Evolutionary conservation across 2,113 vertebrate genomes (phyloP).

Genomic region (Mesitornis unicolor): DNA sequence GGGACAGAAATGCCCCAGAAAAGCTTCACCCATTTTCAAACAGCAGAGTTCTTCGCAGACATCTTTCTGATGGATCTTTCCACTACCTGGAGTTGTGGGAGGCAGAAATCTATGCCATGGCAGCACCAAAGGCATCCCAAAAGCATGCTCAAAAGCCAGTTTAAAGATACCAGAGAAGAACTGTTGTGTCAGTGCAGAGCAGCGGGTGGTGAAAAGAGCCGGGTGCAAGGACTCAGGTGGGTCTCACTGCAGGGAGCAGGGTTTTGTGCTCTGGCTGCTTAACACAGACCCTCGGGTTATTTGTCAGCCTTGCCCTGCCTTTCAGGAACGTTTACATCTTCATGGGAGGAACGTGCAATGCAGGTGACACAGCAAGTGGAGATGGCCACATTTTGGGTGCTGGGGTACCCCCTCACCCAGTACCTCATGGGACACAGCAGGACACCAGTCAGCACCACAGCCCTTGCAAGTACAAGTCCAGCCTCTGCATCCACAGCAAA

Average conservation of each 20-base stretch:
- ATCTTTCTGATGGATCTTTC: neutral
- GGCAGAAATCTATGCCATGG: neutral
- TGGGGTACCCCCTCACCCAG: neutral
- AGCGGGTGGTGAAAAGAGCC: no score
- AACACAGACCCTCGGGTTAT: no score
- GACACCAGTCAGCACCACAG: neutral
- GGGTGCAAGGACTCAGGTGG: fast-evolving
- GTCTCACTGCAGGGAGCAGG: neutral
- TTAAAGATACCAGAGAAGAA: neutral
- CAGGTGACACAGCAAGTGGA: neutral
- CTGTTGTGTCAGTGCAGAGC: neutral
- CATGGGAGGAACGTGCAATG: neutral
- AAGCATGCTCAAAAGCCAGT: neutral
- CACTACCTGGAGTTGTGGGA: neutral
- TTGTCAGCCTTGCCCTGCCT: neutral
- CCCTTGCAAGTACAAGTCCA: neutral
- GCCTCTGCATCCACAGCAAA: neutral
- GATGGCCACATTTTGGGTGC: neutral
- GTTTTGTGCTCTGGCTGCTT: neutral
- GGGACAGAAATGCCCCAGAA: neutral
- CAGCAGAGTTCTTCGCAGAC: neutral
- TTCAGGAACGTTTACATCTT: neutral
- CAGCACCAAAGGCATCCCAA: neutral
- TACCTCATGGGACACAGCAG: neutral
- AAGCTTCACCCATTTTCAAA: neutral